Evolutionary conservation across 2,888 invertebrate genomes (phyloP), one percentile per base, ranked within the genome.

Genomic region (Chironomus tentans): DNA sequence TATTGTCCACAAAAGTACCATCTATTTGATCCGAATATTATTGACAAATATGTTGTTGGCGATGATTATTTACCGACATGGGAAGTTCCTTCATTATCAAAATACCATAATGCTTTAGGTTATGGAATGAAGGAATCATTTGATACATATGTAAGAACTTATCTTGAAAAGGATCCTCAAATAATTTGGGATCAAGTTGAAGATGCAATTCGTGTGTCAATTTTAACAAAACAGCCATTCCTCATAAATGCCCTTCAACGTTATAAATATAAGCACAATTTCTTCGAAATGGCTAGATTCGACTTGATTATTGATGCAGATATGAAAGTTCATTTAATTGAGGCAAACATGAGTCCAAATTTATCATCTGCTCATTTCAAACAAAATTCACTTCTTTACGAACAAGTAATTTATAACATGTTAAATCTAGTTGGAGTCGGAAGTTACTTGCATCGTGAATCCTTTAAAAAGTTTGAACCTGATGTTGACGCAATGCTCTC

Each of bases 291-390:
- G 86, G 92, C 97, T 85, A 89, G 98, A 46, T 94, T 98, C 81
- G 98, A 98, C 83, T 91, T 98, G 81, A 91, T 96, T 0, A 85
- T 98, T 2, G 96, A 98, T 82, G 92, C 94, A 78, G 85, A 95
- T 75, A 82, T 98, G 0, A 92, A 91, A 70, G 93, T 97, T 0
- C 92, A 89, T 80, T 85, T 97, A 5, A 91, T 98, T 88, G 98
- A 98, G 85, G 97, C 95, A 0, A 98, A 98, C 81, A 98, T 98
- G 98, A 97, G 97, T 13, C 98, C 98, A 0, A 98, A 98, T 86
- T 86, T 98, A 77, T 95, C 95, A 0, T 95, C 97, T 0, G 92
- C 92, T 0, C 97, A 98, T 84, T 98, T 91, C 82, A 90, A 92
- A n/a, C 92, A 90, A 0, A 98, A 98, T 83, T 88, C 89, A 78